Base-by-base conservation (phyloP, 1,140 invertebrate species). In the Cherax destructor region DNA sequence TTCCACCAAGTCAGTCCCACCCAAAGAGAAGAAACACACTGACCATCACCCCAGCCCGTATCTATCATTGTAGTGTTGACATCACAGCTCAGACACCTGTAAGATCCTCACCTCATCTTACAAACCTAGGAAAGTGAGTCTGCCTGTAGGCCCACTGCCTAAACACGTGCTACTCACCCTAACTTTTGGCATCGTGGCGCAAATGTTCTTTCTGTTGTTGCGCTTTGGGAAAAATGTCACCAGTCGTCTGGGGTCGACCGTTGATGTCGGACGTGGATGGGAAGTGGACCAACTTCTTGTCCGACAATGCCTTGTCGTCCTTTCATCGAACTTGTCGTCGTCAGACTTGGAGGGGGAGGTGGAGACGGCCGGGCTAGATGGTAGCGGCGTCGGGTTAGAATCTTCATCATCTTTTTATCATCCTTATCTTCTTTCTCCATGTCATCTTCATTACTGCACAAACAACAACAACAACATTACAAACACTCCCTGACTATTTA, bases 221-320 rank as follows among this genome's bases (percentile, higher is more conserved):
- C 98, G 95, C 94, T 99, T n/a, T n/a, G n/a, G 99, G 95, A 99
- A 99, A n/a, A 98, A 97, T 1, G 98, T 98, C 91, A 99, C 99
- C n/a, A 99, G 96, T 56, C 98, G 96, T 74, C 99, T 96, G n/a
- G 24, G 99, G 95, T 41, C 99, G 96, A 6, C 98, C 98, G 94
- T 99, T 99, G 56, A 99, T 96, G 95, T 99, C 99, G 89, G 98
- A 97, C 93, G 97, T 97, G 1, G 97, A 97, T 7, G 99, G 99
- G 97, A 98, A 99, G 41, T 95, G 94, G 21, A 93, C 86, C 41
- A 91, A 79, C 10, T 92, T 90, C 61, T 83, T 90, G 11, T 81
- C 69, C 16, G 30, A n/a, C 49, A 9, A 65, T 41, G 49, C 49
- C 49, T 87, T 92, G 16, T 93, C 91, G 18, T 90, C 80, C 69